A percentile compares a stretch with the other conserved stretches of the same genome.
Evolutionary conservation across 2,797 vertebrate genomes (phyloP).

Genomic region (Meriones psammophilus): DNA sequence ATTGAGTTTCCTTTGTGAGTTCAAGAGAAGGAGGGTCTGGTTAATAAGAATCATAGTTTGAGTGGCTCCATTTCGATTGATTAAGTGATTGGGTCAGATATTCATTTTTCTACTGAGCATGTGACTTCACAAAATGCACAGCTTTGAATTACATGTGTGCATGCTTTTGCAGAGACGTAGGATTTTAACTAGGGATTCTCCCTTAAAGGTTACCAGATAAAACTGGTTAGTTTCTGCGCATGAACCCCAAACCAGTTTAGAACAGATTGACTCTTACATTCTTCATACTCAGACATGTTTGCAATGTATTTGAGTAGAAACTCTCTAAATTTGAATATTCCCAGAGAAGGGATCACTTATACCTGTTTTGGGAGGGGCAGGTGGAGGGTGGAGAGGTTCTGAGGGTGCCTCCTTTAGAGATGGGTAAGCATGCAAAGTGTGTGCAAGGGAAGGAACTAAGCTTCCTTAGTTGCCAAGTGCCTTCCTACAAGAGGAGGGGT

Average conservation of each 20-base stretch:
- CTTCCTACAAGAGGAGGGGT: no score
- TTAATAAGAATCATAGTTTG: neutral
- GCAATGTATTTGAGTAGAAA: neutral
- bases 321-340: neutral
- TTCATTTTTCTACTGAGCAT: no score
- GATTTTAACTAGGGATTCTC: neutral
- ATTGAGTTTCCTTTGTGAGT: neutral
- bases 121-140: neutral
- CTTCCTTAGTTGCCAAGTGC: neutral
- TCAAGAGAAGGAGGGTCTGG: neutral
- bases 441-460: neutral
- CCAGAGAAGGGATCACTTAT: neutral
- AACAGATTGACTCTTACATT: neutral
- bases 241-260: neutral
- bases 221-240: neutral
- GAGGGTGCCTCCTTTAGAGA: neutral
- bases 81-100: neutral
- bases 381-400: no score
- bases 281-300: neutral
- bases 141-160: neutral
- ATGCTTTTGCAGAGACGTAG: neutral
- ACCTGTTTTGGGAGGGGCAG: no score
- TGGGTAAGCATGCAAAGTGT: neutral
- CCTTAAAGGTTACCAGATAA: neutral
- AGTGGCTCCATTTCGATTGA: neutral